These are phyloP conservation scores for Tenthredo amoena DNA, from an alignment of 2,888 invertebrate species.

Conservation along the genomic window DNA sequence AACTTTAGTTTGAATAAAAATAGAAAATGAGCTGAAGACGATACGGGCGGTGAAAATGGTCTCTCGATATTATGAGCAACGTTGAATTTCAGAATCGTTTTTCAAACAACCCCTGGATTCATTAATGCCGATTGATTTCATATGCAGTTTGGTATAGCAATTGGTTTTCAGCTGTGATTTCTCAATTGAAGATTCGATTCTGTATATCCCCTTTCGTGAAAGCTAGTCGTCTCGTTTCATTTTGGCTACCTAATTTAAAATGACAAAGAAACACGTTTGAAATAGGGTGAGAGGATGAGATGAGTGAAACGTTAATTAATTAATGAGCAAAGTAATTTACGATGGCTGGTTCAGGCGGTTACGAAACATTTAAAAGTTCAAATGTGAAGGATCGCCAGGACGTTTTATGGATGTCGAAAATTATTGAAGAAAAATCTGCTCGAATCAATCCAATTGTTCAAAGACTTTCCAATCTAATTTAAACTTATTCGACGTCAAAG, in stretches of 20 bases:
- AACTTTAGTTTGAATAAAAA: no score
- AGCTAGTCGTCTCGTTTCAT: background rate
- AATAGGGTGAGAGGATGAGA: background rate
- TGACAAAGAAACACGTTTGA: background rate
- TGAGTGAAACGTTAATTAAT: background rate
- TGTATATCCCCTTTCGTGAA: background rate
- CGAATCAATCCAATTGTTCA: background rate
- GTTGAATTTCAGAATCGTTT: no score
- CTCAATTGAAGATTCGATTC: background rate
- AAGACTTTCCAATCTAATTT: background rate
- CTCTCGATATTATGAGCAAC: no score
- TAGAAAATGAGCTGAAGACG: no score
- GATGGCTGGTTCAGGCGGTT: background rate
- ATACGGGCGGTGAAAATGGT: no score
- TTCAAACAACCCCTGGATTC: no score
- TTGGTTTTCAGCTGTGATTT: background rate
- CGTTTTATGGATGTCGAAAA: background rate
- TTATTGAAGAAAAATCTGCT: background rate
- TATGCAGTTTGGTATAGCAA: background rate
- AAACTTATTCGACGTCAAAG: background rate
- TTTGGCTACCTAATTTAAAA: background rate
- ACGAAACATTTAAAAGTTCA: background rate
- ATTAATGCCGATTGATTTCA: background rate
- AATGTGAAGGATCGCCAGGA: background rate
- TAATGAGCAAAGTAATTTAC: background rate